phyloP scores from a whole-genome alignment of 2,113 vertebrate species.

The Amia ocellicauda region DNA sequence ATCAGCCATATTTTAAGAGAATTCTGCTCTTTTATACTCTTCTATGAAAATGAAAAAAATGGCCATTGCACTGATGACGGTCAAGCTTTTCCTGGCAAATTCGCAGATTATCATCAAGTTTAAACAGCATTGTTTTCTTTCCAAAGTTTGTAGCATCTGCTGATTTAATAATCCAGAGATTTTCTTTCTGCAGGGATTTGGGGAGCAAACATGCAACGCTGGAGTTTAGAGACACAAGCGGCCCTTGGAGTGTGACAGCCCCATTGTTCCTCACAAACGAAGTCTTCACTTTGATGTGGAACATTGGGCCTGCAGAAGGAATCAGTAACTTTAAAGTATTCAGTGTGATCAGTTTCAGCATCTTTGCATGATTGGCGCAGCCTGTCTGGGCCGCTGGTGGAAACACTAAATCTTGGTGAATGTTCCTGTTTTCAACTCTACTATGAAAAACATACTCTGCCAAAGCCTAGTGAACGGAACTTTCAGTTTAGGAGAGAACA shows the following conservation, averaged over 20 bases:
- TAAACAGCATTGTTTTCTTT: constrained; percentile 27
- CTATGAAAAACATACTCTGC: no score
- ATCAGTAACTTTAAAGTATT: constrained; percentile 36
- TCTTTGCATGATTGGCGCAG: constrained; percentile 1
- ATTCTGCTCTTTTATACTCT: not conserved
- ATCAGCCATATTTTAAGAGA: no score
- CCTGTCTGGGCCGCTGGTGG: no score
- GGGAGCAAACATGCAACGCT: constrained; percentile 65
- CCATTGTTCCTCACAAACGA: constrained; percentile 89
- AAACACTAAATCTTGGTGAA: no score
- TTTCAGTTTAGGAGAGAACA: no score
- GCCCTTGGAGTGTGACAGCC: constrained; percentile 80
- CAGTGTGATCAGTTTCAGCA: constrained; percentile 25
- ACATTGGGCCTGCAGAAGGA: constrained; percentile 57
- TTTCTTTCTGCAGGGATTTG: constrained; percentile 66
- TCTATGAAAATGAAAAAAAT: not conserved
- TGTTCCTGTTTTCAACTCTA: no score
- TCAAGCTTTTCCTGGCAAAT: not conserved
- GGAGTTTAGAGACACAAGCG: constrained; percentile 70
- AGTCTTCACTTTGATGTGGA: constrained; percentile 88
- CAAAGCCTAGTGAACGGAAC: no score
- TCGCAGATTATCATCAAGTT: constrained; percentile 5
- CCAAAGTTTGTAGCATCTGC: constrained; percentile 44
- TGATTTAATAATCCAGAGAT: constrained; percentile 66
- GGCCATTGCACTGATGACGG: not conserved